Evolutionary conservation across 1,140 invertebrate species (phyloP), one percentile per base, ranked within the genome.

Genomic region (Magallana gigas): DNA sequence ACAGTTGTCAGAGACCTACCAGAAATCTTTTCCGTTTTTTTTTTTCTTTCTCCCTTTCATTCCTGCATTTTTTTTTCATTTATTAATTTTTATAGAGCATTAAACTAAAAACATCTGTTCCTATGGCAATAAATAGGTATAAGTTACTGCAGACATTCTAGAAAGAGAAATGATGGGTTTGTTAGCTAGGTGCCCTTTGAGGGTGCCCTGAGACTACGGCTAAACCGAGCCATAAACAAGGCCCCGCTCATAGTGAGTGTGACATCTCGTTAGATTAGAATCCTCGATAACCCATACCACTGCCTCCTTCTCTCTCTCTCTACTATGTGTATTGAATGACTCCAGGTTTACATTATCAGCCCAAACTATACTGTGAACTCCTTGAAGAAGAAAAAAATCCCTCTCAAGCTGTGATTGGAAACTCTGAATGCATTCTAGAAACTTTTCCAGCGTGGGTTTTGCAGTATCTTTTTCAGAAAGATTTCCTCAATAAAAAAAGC

Each of bases 181-280:
- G 23, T 12, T 76, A 29, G 68, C 36, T 18, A 48, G 36, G 36
- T 48, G 36, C 36, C 68, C 36, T 76, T 76, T 76, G 68, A 76
- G 23, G 11, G 68, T 76, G 23, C 68, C 23, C 68, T 29, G 23
- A 29, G 68, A 16, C 18, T 76, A 18, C 9, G 23, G 29, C 36
- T 76, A 76, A 29, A 29, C 68, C 23, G 12, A 29, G 11, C 23
- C 68, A 29, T 76, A 76, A 76, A 76, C 68, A 76, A 76, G 68
- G 6, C 23, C 23, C 23, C 12, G 68, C 68, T 11, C 68, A 76
- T 29, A 29, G 12, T 0, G 68, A 76, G 68, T 76, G 36, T 76
- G 68, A 76, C 23, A 76, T 76, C 68, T 76, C 36, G 68, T 76
- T 76, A 76, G 68, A 76, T 76, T 76, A 76, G 23, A 76, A 76